Conservation (phyloP, 2,888 invertebrate genomes). For the Calephelis perditalis region DNA sequence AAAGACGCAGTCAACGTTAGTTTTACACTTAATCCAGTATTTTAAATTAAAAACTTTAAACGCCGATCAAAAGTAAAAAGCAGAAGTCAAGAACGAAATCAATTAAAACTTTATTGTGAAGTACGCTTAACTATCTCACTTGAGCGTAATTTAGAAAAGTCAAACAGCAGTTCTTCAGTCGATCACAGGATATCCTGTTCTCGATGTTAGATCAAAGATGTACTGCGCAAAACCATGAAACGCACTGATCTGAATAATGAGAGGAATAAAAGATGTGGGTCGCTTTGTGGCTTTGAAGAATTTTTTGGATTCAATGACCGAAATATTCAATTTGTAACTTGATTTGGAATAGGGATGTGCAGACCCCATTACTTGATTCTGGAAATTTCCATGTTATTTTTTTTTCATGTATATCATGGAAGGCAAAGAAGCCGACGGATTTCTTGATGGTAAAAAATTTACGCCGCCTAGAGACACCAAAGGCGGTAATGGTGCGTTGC, state of each 20-base stretch:
- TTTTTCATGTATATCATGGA: too few relatives aligned
- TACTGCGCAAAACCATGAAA: conserved; percentile 25
- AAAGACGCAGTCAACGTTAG: too few relatives aligned
- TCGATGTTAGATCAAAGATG: conserved; percentile 35
- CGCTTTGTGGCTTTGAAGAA: conserved; percentile 19
- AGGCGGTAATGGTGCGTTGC: too few relatives aligned
- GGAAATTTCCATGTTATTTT: too few relatives aligned
- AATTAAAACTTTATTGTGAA: conserved; percentile 10
- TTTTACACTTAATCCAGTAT: too few relatives aligned
- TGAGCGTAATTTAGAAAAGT: conserved; percentile 30
- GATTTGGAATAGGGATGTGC: not conserved
- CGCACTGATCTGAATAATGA: conserved; percentile 30
- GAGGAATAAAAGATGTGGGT: conserved; percentile 25
- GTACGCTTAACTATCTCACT: conserved; percentile 25
- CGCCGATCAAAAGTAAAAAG: not conserved
- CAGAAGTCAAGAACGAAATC: not conserved
- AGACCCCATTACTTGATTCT: too few relatives aligned
- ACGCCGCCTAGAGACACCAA: too few relatives aligned
- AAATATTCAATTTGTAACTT: conserved; percentile 13
- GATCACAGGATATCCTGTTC: conserved; percentile 35
- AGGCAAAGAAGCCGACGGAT: too few relatives aligned
- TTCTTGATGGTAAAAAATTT: too few relatives aligned
- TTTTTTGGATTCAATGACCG: conserved; percentile 22
- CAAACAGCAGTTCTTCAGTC: conserved; percentile 31
- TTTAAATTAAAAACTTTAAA: too few relatives aligned